phyloP scores from a whole-genome alignment of 2,113 vertebrate genomes.

The Empidonax alnorum region DNA sequence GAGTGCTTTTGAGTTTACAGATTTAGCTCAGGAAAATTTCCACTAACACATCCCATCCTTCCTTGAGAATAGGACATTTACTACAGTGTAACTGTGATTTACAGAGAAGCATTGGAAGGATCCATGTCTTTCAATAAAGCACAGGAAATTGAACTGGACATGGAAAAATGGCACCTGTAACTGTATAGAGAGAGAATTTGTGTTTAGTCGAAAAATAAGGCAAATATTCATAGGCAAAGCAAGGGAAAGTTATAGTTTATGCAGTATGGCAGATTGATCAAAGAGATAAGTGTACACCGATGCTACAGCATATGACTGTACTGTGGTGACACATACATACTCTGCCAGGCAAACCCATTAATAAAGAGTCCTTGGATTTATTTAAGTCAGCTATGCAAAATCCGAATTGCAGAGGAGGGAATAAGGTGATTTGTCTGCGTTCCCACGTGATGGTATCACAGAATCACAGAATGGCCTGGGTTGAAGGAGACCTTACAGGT shows the following conservation, averaged over 20 bases:
- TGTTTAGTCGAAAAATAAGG: background rate
- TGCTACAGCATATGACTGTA: background rate
- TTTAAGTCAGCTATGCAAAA: background rate
- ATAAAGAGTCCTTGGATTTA: background rate
- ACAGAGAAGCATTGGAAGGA: background rate
- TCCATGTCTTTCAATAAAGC: background rate
- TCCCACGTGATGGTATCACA: background rate
- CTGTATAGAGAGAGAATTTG: background rate
- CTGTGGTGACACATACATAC: background rate
- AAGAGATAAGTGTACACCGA: background rate
- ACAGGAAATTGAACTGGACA: background rate
- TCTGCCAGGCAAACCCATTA: background rate
- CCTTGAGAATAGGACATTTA: background rate
- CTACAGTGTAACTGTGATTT: background rate
- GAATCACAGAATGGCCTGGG: background rate
- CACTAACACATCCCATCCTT: background rate
- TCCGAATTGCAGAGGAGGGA: background rate
- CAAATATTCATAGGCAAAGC: background rate
- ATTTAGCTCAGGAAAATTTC: background rate
- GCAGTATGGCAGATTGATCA: background rate
- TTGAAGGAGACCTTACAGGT: background rate
- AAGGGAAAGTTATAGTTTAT: background rate
- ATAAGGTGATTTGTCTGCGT: background rate
- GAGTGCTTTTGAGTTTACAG: background rate
- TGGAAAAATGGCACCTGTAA: background rate